Percentiles rank a stretch among this genome's conserved stretches.
phyloP scores from a whole-genome alignment of 2,888 invertebrate genomes.

The Drosophila vallismaia region DNA sequence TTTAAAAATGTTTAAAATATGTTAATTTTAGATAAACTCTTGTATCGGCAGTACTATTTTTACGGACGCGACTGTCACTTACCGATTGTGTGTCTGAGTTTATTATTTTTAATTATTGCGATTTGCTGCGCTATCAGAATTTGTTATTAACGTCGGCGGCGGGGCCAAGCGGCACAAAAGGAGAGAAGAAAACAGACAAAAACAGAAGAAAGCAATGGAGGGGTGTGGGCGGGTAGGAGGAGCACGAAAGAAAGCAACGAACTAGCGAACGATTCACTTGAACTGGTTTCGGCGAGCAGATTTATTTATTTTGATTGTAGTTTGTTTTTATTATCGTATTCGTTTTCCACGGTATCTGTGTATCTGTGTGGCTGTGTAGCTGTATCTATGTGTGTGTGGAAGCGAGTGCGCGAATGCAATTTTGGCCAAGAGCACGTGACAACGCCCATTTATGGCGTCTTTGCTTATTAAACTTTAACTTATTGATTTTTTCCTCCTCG shows the following conservation, averaged over 20 bases:
- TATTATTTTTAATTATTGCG: slow-evolving; percentile 65
- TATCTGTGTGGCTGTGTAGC: slow-evolving; percentile 7
- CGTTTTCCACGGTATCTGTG: slow-evolving; percentile 17
- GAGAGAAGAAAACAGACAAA: slow-evolving; percentile 2
- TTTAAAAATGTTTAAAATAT: too few species aligned
- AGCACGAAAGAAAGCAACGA: slow-evolving; percentile 55
- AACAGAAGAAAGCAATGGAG: background rate
- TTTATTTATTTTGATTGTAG: slow-evolving; percentile 60
- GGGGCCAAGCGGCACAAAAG: slow-evolving; percentile 18
- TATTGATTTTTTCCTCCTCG: slow-evolving; percentile 8
- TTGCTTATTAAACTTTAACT: slow-evolving; percentile 39
- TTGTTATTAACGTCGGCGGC: slow-evolving; percentile 46
- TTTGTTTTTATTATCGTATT: slow-evolving; percentile 59
- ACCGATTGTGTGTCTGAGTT: slow-evolving; percentile 45
- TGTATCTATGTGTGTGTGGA: slow-evolving; percentile 5
- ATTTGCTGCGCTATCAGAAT: slow-evolving; percentile 65
- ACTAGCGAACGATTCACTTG: slow-evolving; percentile 60
- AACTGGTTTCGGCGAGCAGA: slow-evolving; percentile 54
- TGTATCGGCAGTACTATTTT: background rate
- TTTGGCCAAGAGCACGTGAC: slow-evolving; percentile 60
- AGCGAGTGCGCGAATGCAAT: slow-evolving; percentile 35
- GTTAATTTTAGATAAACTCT: too few species aligned
- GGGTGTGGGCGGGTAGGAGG: background rate
- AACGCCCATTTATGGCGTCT: slow-evolving; percentile 55
- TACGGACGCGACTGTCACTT: slow-evolving; percentile 7